Base-by-base conservation (phyloP, 2,888 invertebrate species). In the Fabriciana adippe region DNA sequence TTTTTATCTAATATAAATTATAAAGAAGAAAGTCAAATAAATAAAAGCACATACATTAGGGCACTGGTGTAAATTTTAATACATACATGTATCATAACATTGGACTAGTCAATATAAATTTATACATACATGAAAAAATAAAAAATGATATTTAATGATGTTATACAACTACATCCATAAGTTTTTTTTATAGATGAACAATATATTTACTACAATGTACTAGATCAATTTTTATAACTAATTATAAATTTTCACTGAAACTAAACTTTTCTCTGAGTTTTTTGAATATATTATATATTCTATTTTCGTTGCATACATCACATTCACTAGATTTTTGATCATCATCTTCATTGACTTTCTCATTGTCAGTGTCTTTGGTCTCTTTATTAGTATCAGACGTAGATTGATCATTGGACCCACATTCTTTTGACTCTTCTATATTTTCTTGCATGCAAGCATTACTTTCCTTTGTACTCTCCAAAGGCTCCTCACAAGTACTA, bases 251-350 rank as follows among this genome's bases (percentile, higher is more conserved):
- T 64, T 84, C 83, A 59, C 73, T 80, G 73, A 81, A 82, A 73
- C 79, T 84, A 67, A 90, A 80, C 76, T 90, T 92, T 15, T 92
- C 89, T 78, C 79, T 83, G 65, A 92, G 79, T 75, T 81, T 84
- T 75, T 82, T 89, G 68, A 91, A 82, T 54, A 83, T 70, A 69
- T 74, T 81, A 66, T 85, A 90, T 73, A 92, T 87, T 78, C 83
- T 83, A 78, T 73, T 85, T 81, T 91, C 91, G 68, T 78, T 84
- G 72, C 88, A 90, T 18, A 80, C 81, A 75, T 88, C 81, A 80
- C 88, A 87, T 64, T 84, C 79, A 18, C 80, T 66, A 4, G 64
- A 18, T 50, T 72, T 69, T 31, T 71, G 68, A 14, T 65, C n/a
- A 57, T 67, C 65, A 6, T 60, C 50, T 8, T 70, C 69, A 48